phyloP scores from a whole-genome alignment of 2,888 invertebrate genomes.

The Spodoptera exigua region DNA sequence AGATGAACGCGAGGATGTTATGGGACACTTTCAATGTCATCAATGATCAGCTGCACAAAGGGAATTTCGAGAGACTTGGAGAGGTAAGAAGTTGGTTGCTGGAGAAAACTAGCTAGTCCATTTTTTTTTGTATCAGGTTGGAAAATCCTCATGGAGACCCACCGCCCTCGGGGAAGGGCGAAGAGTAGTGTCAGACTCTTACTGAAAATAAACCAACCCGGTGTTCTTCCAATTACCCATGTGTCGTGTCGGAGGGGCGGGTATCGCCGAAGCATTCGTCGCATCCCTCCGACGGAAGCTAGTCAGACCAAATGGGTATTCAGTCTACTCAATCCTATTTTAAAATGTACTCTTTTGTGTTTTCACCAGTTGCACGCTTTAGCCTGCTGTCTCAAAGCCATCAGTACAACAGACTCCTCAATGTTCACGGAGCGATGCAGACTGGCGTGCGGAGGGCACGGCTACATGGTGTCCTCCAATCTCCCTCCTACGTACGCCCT shows the following conservation, averaged over 20 bases:
- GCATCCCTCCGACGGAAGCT: too few relatives aligned
- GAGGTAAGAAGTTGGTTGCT: constrained; percentile 67
- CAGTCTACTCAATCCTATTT: too few relatives aligned
- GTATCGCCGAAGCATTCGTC: too few relatives aligned
- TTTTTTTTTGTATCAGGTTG: too few relatives aligned
- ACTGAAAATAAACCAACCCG: too few relatives aligned
- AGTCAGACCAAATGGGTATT: too few relatives aligned
- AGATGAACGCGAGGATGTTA: constrained; percentile 81
- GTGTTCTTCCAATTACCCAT: too few relatives aligned
- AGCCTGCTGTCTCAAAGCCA: constrained; percentile 97
- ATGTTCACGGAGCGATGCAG: constrained; percentile 94
- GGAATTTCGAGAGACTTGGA: constrained; percentile 74
- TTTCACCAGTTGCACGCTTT: constrained; percentile 94
- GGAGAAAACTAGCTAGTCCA: too few relatives aligned
- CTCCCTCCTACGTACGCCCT: constrained; percentile 95
- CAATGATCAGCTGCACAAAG: constrained; percentile 71
- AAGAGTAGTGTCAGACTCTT: too few relatives aligned
- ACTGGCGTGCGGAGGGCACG: constrained; percentile 98
- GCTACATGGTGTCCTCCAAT: constrained; percentile 96
- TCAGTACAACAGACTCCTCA: constrained; percentile 93
- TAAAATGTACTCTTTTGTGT: background rate
- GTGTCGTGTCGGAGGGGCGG: too few relatives aligned
- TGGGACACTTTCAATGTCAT: constrained; percentile 77
- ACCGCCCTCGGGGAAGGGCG: too few relatives aligned
- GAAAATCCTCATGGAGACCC: too few relatives aligned